Percentiles rank a stretch among this genome's conserved stretches.
phyloP scores from a whole-genome alignment of 2,888 invertebrate genomes.

The Prosopocoilus inquinatus region DNA sequence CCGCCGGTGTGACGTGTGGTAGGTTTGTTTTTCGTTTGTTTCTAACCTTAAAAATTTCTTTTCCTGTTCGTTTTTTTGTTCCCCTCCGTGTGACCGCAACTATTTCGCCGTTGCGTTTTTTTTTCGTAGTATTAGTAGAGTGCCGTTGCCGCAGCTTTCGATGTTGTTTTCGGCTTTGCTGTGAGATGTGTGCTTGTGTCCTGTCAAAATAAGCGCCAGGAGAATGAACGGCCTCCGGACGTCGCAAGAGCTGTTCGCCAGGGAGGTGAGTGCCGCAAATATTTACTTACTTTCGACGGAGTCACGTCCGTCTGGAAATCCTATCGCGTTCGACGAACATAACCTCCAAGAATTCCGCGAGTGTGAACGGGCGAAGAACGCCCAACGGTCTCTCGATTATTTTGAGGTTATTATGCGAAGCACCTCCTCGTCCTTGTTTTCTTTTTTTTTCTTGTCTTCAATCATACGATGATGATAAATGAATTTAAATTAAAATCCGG shows the following conservation, averaged over 20 bases:
- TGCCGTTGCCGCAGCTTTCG: slow-evolving; percentile 10
- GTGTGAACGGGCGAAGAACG: too few species aligned
- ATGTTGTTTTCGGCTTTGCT: slow-evolving; percentile 13
- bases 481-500: too few species aligned
- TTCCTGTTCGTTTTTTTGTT: slow-evolving; percentile 16
- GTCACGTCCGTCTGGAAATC: too few species aligned
- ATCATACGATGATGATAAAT: too few species aligned
- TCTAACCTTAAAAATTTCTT: slow-evolving; percentile 26
- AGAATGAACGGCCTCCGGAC: slow-evolving; percentile 20
- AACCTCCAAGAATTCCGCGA: too few species aligned
- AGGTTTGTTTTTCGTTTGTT: slow-evolving; percentile 35
- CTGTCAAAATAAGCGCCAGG: slow-evolving; percentile 13
- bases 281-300: neutral
- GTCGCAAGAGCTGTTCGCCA: slow-evolving; percentile 18
- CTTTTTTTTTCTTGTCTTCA: too few species aligned
- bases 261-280: slow-evolving; percentile 16
- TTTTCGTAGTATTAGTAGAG: too few species aligned
- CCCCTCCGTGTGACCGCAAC: neutral
- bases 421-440: too few species aligned
- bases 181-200: slow-evolving; percentile 16
- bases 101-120: neutral
- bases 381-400: too few species aligned
- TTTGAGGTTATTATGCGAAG: too few species aligned
- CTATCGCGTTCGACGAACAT: too few species aligned
- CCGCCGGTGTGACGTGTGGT: slow-evolving; percentile 39